Percentiles rank a stretch among this genome's conserved stretches.
phyloP scores from a whole-genome alignment of 2,797 vertebrate species.

The Myripristis murdjan region DNA sequence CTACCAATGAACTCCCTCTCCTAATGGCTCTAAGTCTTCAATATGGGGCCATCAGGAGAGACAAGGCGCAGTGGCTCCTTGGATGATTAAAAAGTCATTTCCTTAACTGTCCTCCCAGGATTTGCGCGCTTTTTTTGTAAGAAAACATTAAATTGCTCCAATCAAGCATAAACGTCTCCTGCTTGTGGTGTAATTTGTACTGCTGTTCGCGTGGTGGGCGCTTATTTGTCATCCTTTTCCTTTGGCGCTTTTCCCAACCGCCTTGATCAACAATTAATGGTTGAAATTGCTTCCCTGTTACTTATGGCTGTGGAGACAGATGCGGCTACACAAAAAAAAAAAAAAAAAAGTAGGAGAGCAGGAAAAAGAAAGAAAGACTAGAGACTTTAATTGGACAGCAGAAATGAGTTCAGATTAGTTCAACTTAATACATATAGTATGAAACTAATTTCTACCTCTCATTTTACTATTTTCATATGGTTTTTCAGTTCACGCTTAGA shows the following conservation, averaged over 20 bases:
- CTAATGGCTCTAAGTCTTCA: conserved; percentile 87
- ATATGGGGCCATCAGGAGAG: conserved; percentile 90
- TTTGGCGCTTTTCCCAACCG: conserved; percentile 88
- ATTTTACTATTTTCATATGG: conserved; percentile 24
- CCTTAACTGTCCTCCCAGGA: conserved; percentile 98
- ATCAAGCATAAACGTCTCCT: conserved; percentile 93
- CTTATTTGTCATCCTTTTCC: conserved; percentile 93
- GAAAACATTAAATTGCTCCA: conserved; percentile 97
- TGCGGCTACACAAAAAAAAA: conserved; percentile 73
- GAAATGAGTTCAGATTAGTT: conserved; percentile 55
- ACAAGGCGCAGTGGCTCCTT: conserved; percentile 89
- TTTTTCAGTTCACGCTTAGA: background rate
- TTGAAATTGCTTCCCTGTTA: conserved; percentile 86
- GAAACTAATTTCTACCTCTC: conserved; percentile 39
- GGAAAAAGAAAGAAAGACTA: conserved; percentile 12
- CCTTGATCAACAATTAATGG: conserved; percentile 90
- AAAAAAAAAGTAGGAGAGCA: background rate
- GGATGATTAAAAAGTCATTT: conserved; percentile 99
- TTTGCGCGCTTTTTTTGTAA: conserved; percentile 84
- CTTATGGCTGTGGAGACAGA: conserved; percentile 87
- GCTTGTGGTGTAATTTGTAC: conserved; percentile 91
- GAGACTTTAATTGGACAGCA: conserved; percentile 59
- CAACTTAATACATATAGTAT: conserved; percentile 59
- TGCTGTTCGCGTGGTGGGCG: conserved; percentile 84
- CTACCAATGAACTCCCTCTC: conserved; percentile 69